These are phyloP conservation scores for Endomychus coccineus DNA, from an alignment of 2,888 invertebrate genomes.

Conservation along the genomic window DNA sequence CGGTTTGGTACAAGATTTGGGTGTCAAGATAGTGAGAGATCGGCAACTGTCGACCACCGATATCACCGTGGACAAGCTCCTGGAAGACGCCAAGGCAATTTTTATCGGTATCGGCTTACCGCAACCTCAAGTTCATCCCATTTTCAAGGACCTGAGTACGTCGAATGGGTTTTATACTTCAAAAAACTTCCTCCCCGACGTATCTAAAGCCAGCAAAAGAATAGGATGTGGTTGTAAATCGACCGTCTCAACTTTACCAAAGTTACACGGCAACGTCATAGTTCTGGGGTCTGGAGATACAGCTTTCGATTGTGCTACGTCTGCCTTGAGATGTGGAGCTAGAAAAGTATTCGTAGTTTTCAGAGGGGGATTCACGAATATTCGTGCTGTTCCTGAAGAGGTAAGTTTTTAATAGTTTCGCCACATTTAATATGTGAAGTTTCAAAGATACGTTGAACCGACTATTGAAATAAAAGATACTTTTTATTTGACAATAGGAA, in stretches of 20 bases:
- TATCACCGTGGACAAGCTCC: constrained; percentile 66
- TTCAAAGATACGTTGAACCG: too few relatives aligned
- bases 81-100: constrained; percentile 67
- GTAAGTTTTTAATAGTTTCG: constrained; percentile 46
- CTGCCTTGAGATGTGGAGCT: constrained; percentile 92
- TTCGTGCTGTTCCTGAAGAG: constrained; percentile 97
- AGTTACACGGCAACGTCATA: constrained; percentile 73
- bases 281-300: constrained; percentile 98
- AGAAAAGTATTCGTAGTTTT: constrained; percentile 87
- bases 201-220: constrained; percentile 82
- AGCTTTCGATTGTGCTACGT: constrained; percentile 98
- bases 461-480: too few relatives aligned
- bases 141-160: constrained; percentile 66
- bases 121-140: constrained; percentile 72
- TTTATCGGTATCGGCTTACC: constrained; percentile 87
- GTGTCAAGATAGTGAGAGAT: constrained; percentile 77
- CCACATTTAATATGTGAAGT: too few relatives aligned
- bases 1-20: constrained; percentile 82
- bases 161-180: constrained; percentile 92
- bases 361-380: constrained; percentile 87
- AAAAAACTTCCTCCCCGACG: constrained; percentile 85
- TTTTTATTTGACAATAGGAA: too few relatives aligned
- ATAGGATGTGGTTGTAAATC: constrained; percentile 77
- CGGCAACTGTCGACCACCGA: constrained; percentile 63
- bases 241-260: constrained; percentile 53